A percentile compares a stretch with the other conserved stretches of the same genome.
phyloP scores from a whole-genome alignment of 1,140 invertebrate genomes.

The Listronotus bonariensis region DNA sequence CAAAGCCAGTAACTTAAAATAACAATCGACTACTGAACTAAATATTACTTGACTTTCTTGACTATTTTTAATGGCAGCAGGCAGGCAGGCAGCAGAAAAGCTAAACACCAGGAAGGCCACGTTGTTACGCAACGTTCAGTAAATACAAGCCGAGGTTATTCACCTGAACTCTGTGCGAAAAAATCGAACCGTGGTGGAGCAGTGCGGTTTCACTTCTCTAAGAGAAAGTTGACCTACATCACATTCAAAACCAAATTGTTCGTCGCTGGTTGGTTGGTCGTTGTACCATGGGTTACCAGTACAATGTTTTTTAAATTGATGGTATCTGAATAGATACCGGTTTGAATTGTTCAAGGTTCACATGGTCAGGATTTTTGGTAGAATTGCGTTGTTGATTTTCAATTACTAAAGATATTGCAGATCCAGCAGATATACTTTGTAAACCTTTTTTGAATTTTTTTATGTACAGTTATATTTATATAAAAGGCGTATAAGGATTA shows the following conservation, averaged over 20 bases:
- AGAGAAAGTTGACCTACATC: constrained; percentile 56
- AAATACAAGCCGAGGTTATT: constrained; percentile 51
- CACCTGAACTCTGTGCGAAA: constrained; percentile 54
- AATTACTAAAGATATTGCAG: no score
- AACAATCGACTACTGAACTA: no score
- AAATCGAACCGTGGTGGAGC: constrained; percentile 45
- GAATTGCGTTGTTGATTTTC: no score
- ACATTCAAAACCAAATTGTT: constrained; percentile 32
- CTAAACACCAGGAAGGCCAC: constrained; percentile 47
- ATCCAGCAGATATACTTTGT: no score
- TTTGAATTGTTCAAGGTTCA: constrained; percentile 11
- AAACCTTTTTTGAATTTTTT: no score
- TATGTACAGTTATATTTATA: no score
- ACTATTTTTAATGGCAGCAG: background rate
- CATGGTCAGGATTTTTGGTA: constrained; percentile 6
- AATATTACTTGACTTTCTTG: no score
- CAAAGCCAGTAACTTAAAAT: no score
- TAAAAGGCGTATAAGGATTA: no score
- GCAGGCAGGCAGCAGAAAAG: background rate
- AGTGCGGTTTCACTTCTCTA: constrained; percentile 52
- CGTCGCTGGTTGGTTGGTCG: background rate
- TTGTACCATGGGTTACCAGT: constrained; percentile 5
- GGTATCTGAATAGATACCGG: background rate
- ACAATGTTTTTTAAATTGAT: background rate
- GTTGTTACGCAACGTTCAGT: constrained; percentile 50